These are phyloP conservation scores for Steinernema carpocapsae DNA, from an alignment of 2,888 invertebrate genomes.

Conservation along the genomic window DNA sequence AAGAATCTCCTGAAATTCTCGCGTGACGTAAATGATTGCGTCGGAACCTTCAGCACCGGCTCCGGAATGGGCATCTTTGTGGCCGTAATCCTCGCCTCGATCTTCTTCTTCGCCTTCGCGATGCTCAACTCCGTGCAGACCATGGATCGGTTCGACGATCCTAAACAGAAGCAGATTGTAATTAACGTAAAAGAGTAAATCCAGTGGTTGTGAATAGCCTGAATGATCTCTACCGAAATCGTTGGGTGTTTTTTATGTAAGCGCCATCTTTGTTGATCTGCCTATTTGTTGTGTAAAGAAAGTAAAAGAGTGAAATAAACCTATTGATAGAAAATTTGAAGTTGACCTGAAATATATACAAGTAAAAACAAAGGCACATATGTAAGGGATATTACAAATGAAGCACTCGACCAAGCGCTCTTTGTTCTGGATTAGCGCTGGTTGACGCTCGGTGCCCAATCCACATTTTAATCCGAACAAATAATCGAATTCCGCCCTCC, in stretches of 20 bases:
- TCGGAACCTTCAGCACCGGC: conserved; percentile 87
- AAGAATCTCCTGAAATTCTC: conserved; percentile 68
- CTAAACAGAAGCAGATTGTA: conserved; percentile 89
- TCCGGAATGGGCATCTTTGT: conserved; percentile 90
- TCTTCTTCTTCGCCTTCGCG: conserved; percentile 83
- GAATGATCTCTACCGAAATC: not conserved
- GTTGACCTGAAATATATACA: too few species aligned
- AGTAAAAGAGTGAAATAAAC: too few species aligned
- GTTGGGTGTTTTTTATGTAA: not conserved
- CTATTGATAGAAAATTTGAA: too few species aligned
- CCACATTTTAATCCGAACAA: too few species aligned
- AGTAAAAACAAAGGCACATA: too few species aligned
- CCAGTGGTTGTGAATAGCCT: not conserved
- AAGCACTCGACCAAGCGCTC: too few species aligned
- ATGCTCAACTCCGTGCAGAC: conserved; percentile 94
- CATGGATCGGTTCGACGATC: conserved; percentile 97
- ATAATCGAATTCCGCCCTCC: too few species aligned
- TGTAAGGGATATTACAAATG: too few species aligned
- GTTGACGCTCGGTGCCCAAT: too few species aligned
- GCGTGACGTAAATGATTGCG: conserved; percentile 83
- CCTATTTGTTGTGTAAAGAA: not conserved
- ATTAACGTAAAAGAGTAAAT: conserved; percentile 69
- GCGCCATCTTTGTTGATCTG: not conserved
- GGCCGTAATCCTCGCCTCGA: conserved; percentile 79
- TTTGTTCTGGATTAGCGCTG: too few species aligned